These are phyloP conservation scores for Chloroceryle inda DNA, from an alignment of 2,797 vertebrate species.

Conservation along the genomic window DNA sequence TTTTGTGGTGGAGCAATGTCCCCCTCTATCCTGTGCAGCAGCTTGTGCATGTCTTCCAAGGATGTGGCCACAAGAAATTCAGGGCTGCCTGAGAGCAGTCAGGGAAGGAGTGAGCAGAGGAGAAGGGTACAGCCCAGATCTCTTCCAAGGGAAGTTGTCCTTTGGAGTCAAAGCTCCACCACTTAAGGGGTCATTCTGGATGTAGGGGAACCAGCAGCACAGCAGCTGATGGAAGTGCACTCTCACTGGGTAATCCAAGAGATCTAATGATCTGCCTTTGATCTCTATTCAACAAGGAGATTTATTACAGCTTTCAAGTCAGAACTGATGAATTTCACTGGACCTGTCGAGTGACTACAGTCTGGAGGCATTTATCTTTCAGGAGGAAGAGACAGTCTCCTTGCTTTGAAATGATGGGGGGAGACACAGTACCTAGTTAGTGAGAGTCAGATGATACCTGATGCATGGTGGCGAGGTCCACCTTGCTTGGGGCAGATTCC, in stretches of 20 bases:
- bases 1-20: background rate
- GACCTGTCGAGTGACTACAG: conserved; percentile 52
- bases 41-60: background rate
- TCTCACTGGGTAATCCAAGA: conserved; percentile 60
- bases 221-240: conserved; percentile 1
- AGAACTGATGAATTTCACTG: conserved; percentile 59
- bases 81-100: background rate
- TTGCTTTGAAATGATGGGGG: background rate
- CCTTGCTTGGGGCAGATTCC: background rate
- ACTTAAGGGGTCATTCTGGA: background rate
- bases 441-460: background rate
- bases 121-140: background rate
- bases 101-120: background rate
- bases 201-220: background rate
- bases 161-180: background rate
- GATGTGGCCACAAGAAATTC: fast-evolving
- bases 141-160: background rate
- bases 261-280: conserved; percentile 72
- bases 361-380: conserved; percentile 62
- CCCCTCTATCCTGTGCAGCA: fast-evolving
- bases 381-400: conserved; percentile 16
- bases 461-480: background rate
- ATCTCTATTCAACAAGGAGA: conserved; percentile 60
- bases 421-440: background rate
- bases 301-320: conserved; percentile 68